Conservation (phyloP, 2,113 vertebrate species). For the Calypte anna region DNA sequence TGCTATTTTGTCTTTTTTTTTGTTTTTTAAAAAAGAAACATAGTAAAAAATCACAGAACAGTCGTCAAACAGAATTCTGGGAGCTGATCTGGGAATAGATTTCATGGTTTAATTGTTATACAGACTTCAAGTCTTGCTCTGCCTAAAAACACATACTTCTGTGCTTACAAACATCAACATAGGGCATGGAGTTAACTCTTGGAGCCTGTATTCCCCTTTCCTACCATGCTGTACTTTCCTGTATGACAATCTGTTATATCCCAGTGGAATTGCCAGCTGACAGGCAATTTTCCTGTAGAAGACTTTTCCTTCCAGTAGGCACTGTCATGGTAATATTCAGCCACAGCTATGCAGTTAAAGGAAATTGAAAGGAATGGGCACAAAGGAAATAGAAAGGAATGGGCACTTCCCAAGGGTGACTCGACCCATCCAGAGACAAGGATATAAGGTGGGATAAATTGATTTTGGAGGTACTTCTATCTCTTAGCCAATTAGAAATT, state of each 20-base stretch:
- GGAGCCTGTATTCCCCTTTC: background rate
- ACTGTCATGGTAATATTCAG: background rate
- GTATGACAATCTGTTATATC: background rate
- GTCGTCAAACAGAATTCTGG: background rate
- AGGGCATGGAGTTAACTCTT: background rate
- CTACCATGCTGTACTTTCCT: background rate
- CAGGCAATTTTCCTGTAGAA: slow-evolving; percentile 19
- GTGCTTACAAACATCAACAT: background rate
- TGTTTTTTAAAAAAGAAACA: background rate
- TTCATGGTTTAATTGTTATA: background rate
- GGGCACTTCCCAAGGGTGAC: background rate
- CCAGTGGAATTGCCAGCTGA: background rate
- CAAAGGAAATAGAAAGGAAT: slow-evolving; percentile 25
- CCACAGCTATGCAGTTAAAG: background rate
- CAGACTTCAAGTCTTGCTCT: background rate
- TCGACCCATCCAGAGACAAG: background rate
- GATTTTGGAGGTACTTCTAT: background rate
- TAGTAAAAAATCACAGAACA: background rate
- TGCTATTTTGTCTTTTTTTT: too few species aligned
- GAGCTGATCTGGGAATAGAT: background rate
- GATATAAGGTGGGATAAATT: background rate
- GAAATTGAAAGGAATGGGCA: slow-evolving; percentile 8
- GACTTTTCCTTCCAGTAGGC: background rate
- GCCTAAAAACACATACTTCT: background rate
- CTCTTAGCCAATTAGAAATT: slow-evolving; percentile 14